Evolutionary conservation across 2,113 vertebrate genomes (phyloP).

Genomic region (Taxidea taxus): DNA sequence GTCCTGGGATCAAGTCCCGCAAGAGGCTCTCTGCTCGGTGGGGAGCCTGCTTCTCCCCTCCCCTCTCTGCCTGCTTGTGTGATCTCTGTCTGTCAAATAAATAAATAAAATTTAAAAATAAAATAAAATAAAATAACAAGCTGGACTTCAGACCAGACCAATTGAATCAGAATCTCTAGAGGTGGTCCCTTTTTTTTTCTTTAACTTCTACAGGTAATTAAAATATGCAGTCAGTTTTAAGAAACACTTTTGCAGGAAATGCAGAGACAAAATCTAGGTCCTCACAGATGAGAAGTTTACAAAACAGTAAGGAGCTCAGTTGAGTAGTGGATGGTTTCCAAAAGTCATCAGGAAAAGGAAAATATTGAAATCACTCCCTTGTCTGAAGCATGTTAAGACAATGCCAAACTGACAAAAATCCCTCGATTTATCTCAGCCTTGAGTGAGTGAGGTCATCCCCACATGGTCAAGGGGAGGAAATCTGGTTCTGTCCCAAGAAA

Average conservation of each 20-base stretch:
- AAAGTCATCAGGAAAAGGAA: background rate
- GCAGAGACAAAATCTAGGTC: background rate
- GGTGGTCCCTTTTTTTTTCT: background rate
- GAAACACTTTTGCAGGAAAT: background rate
- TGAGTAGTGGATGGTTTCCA: background rate
- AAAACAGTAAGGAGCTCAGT: background rate
- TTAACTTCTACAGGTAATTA: background rate
- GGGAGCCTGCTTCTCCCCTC: no score
- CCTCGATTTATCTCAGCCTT: background rate
- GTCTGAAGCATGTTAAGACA: background rate
- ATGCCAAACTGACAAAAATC: background rate
- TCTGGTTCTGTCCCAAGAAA: slow-evolving; percentile 32
- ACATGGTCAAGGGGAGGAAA: background rate
- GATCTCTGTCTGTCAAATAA: no score
- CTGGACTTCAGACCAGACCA: background rate
- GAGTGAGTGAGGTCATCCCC: background rate
- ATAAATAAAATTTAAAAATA: no score
- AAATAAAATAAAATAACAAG: background rate
- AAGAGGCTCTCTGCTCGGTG: no score
- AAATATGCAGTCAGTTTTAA: background rate
- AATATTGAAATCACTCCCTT: background rate
- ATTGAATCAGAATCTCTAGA: background rate
- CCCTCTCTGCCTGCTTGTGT: no score
- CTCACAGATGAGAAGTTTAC: background rate
- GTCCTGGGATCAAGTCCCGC: no score